Evolutionary conservation across 2,113 vertebrate genomes (phyloP).

Genomic region (Sakesphorus luctuosus): DNA sequence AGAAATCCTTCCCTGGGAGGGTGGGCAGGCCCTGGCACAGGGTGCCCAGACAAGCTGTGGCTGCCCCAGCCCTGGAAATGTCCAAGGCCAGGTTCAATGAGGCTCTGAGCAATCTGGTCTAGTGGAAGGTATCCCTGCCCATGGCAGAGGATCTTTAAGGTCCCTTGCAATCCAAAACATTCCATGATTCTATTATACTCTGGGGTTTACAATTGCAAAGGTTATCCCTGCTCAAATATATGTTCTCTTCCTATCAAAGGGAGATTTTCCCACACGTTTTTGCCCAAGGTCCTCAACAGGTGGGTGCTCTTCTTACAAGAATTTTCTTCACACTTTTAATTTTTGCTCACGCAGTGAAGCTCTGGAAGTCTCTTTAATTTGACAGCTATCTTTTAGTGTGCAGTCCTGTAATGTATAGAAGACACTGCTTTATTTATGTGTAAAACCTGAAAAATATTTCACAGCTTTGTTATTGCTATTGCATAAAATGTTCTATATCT

Average conservation of each 20-base stretch:
- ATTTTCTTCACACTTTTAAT: not conserved
- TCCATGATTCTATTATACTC: not conserved
- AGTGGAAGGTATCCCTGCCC: not conserved
- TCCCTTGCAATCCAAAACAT: not conserved
- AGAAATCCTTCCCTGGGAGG: accelerated
- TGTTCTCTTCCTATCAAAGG: not conserved
- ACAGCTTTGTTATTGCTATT: not conserved
- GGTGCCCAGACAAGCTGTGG: not conserved
- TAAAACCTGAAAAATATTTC: not conserved
- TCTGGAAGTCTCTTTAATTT: not conserved
- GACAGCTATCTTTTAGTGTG: not conserved
- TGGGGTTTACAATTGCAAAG: not conserved
- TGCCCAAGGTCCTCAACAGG: not conserved
- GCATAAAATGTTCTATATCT: not conserved
- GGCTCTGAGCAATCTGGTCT: accelerated
- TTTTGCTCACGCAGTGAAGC: not conserved
- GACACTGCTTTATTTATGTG: not conserved
- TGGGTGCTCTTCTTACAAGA: not conserved
- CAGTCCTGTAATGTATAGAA: not conserved
- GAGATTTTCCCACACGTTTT: not conserved
- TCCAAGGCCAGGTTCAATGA: not conserved
- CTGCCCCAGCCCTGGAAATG: not conserved
- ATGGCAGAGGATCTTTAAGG: not conserved
- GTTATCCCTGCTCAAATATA: not conserved
- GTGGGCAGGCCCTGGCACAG: not conserved